Base-by-base conservation (phyloP, 2,888 invertebrate genomes). In the Iselma pallidipennis region DNA sequence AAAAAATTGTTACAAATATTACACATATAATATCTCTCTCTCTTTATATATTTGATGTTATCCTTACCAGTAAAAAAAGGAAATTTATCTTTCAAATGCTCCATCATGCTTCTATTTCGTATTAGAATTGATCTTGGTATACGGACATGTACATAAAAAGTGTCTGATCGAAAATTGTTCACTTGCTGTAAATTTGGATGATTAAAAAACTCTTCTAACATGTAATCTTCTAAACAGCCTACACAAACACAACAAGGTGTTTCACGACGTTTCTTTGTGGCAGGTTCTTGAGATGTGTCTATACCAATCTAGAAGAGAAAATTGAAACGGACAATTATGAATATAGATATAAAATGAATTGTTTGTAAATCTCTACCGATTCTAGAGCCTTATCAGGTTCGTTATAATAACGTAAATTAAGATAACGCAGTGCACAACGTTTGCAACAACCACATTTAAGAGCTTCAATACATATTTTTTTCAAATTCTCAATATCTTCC, bases 211-310 rank as follows among this genome's bases (percentile, higher is more conserved):
- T n/a, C 16, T 0, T 51, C 28, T 7, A 51, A 7, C 14, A 51
- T 21, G 0, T 28, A 19, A 12, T 51, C 51, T n/a, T 25, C 25
- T 26, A 51, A 26, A 12, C 16, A 16, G 2, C 51, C 51, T 2
- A 51, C 10, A 51, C 51, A 51, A 16, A 51, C n/a, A 29, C 28
- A 19, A n/a, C 51, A 51, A 9, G 29, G n/a, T n/a, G n/a, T n/a
- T n/a, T n/a, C n/a, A n/a, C n/a, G n/a, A n/a, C n/a, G 19, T 10
- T 10, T 26, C 1, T 9, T 50, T 28, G 7, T 4, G 12, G 0
- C 4, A 2, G 5, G 4, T 14, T 14, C n/a, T 2, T 12, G 21
- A 28, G n/a, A 14, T 25, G 12, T 3, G 10, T 16, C 2, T 16
- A 50, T 25, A 14, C 50, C 50, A 2, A 50, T 12, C 50, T 50